Conservation (phyloP, 2,113 vertebrate species). For the Progne subis region DNA sequence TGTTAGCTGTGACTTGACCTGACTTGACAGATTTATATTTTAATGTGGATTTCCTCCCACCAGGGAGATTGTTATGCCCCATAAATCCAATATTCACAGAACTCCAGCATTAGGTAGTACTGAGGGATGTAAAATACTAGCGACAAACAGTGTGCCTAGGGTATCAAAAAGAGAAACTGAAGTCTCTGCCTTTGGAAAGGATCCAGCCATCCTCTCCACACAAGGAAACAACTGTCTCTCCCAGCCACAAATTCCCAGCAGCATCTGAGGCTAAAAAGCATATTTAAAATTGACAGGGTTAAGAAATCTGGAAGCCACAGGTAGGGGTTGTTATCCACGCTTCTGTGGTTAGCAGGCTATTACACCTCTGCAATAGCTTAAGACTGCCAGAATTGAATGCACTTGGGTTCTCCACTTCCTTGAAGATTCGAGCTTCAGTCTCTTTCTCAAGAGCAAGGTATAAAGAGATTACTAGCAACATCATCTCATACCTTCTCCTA, state of each 20-base stretch:
- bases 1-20: constrained; percentile 30
- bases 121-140: not conserved
- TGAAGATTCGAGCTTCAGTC: not conserved
- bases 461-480: constrained; percentile 9
- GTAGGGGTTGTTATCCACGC: not conserved
- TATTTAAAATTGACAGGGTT: constrained; percentile 26
- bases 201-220: not conserved
- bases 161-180: not conserved
- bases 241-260: not conserved
- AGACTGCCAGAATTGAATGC: not conserved
- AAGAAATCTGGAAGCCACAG: constrained; percentile 8
- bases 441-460: not conserved
- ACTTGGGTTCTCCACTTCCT: not conserved
- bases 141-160: not conserved
- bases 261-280: constrained; percentile 1
- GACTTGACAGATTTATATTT: constrained; percentile 49
- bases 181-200: not conserved
- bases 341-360: not conserved
- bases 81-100: constrained; percentile 48
- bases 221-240: not conserved
- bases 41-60: constrained; percentile 39
- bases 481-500: not conserved
- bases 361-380: not conserved
- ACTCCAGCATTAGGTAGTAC: not conserved
- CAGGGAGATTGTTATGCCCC: constrained; percentile 17